phyloP scores from a whole-genome alignment of 2,797 vertebrate species.

The Lates japonicus region DNA sequence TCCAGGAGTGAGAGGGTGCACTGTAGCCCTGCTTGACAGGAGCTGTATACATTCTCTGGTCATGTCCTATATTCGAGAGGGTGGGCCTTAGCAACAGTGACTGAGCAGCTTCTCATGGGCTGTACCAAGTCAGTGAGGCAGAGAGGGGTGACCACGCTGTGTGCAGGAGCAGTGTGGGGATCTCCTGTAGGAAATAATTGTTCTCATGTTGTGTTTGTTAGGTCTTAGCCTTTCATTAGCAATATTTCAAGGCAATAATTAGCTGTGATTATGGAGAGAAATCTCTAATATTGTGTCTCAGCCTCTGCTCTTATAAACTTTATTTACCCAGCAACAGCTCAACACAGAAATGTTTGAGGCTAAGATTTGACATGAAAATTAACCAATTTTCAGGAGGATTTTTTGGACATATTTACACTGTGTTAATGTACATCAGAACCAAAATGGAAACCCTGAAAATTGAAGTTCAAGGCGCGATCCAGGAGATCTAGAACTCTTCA shows the following conservation, averaged over 20 bases:
- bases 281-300: not conserved
- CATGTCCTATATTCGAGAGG: slow-evolving; percentile 77
- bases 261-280: not conserved
- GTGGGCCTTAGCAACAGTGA: slow-evolving; percentile 83
- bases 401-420: not conserved
- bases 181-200: not conserved
- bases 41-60: slow-evolving; percentile 68
- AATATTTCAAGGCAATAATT: not conserved
- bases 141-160: slow-evolving; percentile 48
- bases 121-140: slow-evolving; percentile 67
- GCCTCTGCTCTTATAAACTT: not conserved
- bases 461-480: not conserved
- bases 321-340: not conserved
- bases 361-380: not conserved
- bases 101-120: slow-evolving; percentile 83
- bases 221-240: not conserved
- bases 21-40: slow-evolving; percentile 31
- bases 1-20: slow-evolving; percentile 33
- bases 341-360: not conserved
- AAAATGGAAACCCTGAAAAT: slow-evolving; percentile 5
- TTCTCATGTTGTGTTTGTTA: not conserved
- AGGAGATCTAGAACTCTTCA: not conserved
- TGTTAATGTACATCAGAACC: not conserved
- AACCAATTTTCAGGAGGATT: not conserved
- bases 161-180: not conserved